phyloP scores from a whole-genome alignment of 2,888 invertebrate species.

The Drosophila parthenogenetica region DNA sequence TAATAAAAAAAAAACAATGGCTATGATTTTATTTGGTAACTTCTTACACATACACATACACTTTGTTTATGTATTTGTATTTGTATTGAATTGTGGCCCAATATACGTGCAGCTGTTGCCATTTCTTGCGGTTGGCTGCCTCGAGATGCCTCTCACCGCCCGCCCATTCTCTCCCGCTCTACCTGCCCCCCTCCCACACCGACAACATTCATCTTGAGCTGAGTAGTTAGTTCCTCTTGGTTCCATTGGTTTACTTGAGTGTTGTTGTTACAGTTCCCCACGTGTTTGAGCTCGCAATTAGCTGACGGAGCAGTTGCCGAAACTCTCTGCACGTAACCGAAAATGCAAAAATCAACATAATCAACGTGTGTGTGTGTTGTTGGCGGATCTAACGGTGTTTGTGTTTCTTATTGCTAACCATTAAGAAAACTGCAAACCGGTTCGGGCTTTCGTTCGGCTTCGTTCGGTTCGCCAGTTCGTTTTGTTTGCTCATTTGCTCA shows the following conservation, averaged over 20 bases:
- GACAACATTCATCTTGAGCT: not conserved
- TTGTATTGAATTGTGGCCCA: constrained; percentile 48
- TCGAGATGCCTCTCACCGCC: constrained; percentile 15
- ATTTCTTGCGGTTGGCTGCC: constrained; percentile 68
- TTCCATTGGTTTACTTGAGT: constrained; percentile 5
- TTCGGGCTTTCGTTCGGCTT: constrained; percentile 50
- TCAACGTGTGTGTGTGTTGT: constrained; percentile 32
- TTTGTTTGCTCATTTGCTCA: constrained; percentile 26
- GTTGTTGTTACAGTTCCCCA: constrained; percentile 39
- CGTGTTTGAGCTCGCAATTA: constrained; percentile 66
- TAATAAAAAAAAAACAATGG: constrained; percentile 7
- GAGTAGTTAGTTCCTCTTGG: constrained; percentile 8
- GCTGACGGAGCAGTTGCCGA: constrained; percentile 53
- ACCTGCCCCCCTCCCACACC: not conserved
- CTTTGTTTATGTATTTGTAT: constrained; percentile 2
- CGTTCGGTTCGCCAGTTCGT: constrained; percentile 25
- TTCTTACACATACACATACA: not conserved
- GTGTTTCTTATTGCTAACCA: constrained; percentile 52
- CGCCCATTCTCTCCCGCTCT: not conserved
- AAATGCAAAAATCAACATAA: constrained; percentile 67
- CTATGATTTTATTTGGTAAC: constrained; percentile 27
- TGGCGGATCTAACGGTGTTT: constrained; percentile 69
- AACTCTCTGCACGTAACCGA: constrained; percentile 62
- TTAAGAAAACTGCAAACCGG: constrained; percentile 63
- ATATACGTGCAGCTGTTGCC: constrained; percentile 60